Base-by-base conservation (phyloP, 1,140 invertebrate genomes). In the Bombus confusus region DNA sequence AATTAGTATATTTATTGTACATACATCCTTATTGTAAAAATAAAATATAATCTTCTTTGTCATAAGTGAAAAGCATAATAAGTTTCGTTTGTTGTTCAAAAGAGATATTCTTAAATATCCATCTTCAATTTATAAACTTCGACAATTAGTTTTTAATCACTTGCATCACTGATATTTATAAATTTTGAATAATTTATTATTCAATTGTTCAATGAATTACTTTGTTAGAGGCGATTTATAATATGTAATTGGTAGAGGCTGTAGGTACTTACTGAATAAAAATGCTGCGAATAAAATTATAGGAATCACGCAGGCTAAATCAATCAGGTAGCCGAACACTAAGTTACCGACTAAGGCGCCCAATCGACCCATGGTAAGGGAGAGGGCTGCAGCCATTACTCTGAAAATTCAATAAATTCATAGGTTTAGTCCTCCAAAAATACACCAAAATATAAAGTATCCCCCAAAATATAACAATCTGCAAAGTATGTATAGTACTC, bases 381-480 rank as follows among this genome's bases (percentile, higher is more conserved):
- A 97, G 39, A 97, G 94, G 62, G 97, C 97, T 5, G 97, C 97
- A 52, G 97, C 97, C 97, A 97, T 97, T 91, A 97, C 97, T 95
- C 97, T 97, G 93, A 85, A 93, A 92, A 88, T 89, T 83, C 37
- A 84, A 77, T 85, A 78, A 52, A 52, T 73, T 43, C 34, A n/a
- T 25, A 22, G 18, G 2, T 52, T 52, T 52, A 52, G 6, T 52
- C 6, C 18, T 52, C 18, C 18, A 22, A 52, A 52, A 52, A 22
- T 52, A 52, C 5, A 52, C 1, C 15, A 47, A 47, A 6, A 47
- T 47, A 47, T 18, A 18, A 6, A 47, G 18, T 47, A 47, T 6
- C 5, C 6, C 15, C 1, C 47, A 52, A 52, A 52, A 52, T 52
- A 22, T 52, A 52, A 52, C 18, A 52, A 52, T 22, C 6, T 6